Evolutionary conservation across 2,888 invertebrate genomes (phyloP), one percentile per base, ranked within the genome.

Genomic region (Drosophila prolongata): DNA sequence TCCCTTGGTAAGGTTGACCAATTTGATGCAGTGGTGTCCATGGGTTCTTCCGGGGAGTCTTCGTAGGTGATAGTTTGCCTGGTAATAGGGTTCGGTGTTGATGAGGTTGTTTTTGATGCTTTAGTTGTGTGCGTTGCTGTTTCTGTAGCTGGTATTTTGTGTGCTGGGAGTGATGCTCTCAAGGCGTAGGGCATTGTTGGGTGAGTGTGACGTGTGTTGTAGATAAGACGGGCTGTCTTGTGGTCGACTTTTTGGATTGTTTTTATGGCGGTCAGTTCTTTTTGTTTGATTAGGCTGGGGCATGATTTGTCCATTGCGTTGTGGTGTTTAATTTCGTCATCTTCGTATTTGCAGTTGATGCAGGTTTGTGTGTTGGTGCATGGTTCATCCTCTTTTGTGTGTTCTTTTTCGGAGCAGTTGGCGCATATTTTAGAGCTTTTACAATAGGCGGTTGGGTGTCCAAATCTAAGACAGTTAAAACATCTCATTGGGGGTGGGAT

Each of bases 261-360:
- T 16, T 16, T 16, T 16, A 16, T 16, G 1, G 16, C 16, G 1
- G 16, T 16, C 16, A 16, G 1, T 16, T 16, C 16, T 16, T 55
- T 55, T 35, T 55, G 44, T 55, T 55, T 55, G 3, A 44, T 55
- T 3, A 55, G 44, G 14, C 35, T 11, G 11, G 55, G 55, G 44
- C 35, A 55, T 14, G 42, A 43, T 44, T 55, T 55, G 11, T 55
- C 43, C 55, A 55, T 55, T 43, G 43, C 42, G 16, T 30, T 43
- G 55, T 55, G 55, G 11, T 44, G 52, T 35, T 55, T 37, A 3
- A 24, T 24, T 24, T 24, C 24, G 24, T 24, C 24, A 24, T 24
- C 24, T 24, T 24, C 24, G 24, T 24, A 24, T 24, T 24, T 24
- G 24, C 24, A 24, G 24, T 24, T 24, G 24, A 24, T 24, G 24